Evolutionary conservation across 30 jellyfish, hydroid and myxozoan genomes (phyloP).

Genomic region (Aurelia sp.): DNA sequence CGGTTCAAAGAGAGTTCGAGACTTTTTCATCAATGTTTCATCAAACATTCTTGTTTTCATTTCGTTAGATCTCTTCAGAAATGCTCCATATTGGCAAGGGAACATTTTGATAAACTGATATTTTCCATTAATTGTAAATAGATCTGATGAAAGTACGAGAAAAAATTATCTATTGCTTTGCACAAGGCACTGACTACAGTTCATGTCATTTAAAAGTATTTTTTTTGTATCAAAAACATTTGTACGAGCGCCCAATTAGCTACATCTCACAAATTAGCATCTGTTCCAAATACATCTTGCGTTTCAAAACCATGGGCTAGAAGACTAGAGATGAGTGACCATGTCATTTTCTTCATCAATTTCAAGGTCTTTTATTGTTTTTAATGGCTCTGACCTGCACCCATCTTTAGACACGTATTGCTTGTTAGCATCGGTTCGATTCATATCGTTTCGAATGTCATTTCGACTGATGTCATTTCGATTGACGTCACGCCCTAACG

Average conservation of each 20-base stretch:
- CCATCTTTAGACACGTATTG: not conserved
- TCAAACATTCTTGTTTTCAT: too few species aligned
- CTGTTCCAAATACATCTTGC: not conserved
- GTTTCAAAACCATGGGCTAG: not conserved
- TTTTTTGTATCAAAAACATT: not conserved
- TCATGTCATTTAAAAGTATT: too few species aligned
- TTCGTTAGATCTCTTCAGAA: too few species aligned
- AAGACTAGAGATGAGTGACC: conserved; percentile 12
- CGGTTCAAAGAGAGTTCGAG: too few species aligned
- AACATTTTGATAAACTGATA: too few species aligned
- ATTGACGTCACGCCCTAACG: not conserved
- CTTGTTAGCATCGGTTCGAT: not conserved
- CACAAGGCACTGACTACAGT: too few species aligned
- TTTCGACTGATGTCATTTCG: not conserved
- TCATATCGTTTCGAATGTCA: not conserved
- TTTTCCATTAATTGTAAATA: too few species aligned
- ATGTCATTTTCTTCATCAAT: not conserved
- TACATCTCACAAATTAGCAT: not conserved
- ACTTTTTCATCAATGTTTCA: too few species aligned
- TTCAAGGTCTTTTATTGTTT: conserved; percentile 1
- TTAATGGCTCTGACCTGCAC: conserved; percentile 12
- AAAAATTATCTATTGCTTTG: too few species aligned
- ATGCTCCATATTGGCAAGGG: too few species aligned
- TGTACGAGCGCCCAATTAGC: not conserved
- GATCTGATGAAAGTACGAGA: too few species aligned